Conservation (phyloP, 2,888 invertebrate genomes). For the Dryomyza anilis region DNA sequence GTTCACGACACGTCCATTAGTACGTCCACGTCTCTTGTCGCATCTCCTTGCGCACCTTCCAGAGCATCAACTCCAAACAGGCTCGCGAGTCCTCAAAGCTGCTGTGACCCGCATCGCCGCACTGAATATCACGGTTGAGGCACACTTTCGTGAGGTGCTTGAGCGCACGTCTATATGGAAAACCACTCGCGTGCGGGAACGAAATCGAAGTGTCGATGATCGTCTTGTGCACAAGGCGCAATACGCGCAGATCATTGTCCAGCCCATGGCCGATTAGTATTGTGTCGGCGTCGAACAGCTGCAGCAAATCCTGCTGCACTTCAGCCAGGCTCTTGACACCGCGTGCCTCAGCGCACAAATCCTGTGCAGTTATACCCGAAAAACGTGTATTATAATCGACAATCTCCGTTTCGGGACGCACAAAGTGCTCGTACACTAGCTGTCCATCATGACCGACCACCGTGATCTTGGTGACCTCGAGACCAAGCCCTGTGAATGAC, state of each 20-base stretch:
- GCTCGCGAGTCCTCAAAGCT: constrained; percentile 91
- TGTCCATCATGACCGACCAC: constrained; percentile 77
- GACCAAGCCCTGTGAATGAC: constrained; percentile 87
- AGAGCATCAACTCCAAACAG: constrained; percentile 86
- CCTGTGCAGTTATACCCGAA: constrained; percentile 83
- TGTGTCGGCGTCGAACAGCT: constrained; percentile 79
- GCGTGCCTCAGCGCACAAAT: constrained; percentile 64
- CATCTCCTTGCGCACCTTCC: constrained; percentile 65
- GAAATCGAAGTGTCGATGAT: constrained; percentile 89
- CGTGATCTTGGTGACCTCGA: constrained; percentile 87
- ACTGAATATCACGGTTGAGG: constrained; percentile 83
- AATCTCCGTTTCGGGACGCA: constrained; percentile 80
- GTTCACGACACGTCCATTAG: background rate
- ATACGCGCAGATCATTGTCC: constrained; percentile 88
- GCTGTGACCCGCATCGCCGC: constrained; percentile 76
- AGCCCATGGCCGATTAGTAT: constrained; percentile 94
- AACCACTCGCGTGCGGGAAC: constrained; percentile 85
- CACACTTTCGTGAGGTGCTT: constrained; percentile 75
- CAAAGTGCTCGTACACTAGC: constrained; percentile 81
- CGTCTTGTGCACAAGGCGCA: constrained; percentile 81
- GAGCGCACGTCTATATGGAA: constrained; percentile 82
- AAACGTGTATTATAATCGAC: constrained; percentile 95
- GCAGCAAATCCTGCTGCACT: constrained; percentile 85
- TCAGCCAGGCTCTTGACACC: constrained; percentile 72
- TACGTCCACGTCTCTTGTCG: constrained; percentile 26